phyloP scores from a whole-genome alignment of 1,140 invertebrate species.

The Drosophila setifemur region DNA sequence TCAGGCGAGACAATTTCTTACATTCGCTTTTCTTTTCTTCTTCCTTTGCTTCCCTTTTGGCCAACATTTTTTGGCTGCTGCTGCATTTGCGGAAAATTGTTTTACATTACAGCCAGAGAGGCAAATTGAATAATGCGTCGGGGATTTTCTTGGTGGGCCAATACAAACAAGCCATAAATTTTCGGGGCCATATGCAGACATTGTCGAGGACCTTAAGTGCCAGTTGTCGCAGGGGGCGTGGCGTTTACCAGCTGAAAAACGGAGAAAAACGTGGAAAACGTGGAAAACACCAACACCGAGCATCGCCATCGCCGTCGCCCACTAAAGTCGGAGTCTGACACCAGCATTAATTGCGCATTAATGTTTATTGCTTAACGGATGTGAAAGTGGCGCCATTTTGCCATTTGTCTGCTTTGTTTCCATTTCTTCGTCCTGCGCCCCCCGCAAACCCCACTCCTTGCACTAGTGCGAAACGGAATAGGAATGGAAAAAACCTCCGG shows the following conservation, averaged over 20 bases:
- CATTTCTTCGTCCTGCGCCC: background rate
- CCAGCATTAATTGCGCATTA: constrained; percentile 77
- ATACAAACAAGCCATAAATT: constrained; percentile 58
- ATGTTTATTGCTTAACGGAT: constrained; percentile 76
- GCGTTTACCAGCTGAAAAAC: constrained; percentile 1
- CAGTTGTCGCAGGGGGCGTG: constrained; percentile 1
- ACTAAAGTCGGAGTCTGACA: constrained; percentile 48
- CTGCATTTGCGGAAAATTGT: constrained; percentile 52
- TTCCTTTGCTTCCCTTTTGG: too few relatives aligned
- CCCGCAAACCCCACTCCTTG: background rate
- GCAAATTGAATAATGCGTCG: constrained; percentile 68
- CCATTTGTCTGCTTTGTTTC: constrained; percentile 38
- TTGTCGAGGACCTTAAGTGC: constrained; percentile 27
- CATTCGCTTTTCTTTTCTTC: constrained; percentile 1
- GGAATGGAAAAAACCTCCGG: constrained; percentile 16
- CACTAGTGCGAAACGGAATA: background rate
- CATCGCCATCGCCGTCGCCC: too few relatives aligned
- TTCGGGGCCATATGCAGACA: constrained; percentile 37
- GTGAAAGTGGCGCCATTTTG: constrained; percentile 76
- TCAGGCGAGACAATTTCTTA: constrained; percentile 44
- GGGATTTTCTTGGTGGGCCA: constrained; percentile 9
- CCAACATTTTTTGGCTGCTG: background rate
- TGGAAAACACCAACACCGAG: constrained; percentile 4
- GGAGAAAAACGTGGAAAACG: background rate
- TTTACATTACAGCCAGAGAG: constrained; percentile 37